A percentile compares a stretch with the other conserved stretches of the same genome.
These are phyloP conservation scores for Lasius platythorax DNA, from an alignment of 2,888 invertebrate species.

Conservation along the genomic window DNA sequence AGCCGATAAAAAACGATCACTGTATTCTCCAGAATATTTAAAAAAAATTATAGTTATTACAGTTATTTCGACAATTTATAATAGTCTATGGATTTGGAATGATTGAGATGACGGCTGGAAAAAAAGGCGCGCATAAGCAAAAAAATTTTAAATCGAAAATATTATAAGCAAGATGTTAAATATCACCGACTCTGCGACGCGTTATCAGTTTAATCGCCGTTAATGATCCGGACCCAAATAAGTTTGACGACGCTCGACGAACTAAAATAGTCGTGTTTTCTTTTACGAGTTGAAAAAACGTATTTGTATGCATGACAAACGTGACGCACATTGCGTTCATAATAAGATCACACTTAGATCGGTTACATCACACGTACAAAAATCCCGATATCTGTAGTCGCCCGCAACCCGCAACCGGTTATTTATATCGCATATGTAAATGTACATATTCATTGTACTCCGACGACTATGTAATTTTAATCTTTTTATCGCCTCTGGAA, in stretches of 20 bases:
- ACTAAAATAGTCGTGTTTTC: conserved; percentile 13
- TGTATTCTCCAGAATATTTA: conserved; percentile 20
- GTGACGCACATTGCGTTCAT: conserved; percentile 4
- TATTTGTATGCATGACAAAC: not conserved
- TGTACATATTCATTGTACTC: not conserved
- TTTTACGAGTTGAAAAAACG: not conserved
- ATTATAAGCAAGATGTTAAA: not conserved
- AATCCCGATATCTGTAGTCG: not conserved
- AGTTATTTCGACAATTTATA: not conserved
- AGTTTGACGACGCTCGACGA: not conserved
- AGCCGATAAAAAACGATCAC: not conserved
- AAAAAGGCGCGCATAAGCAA: not conserved
- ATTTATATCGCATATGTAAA: conserved; percentile 10
- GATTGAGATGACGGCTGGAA: not conserved
- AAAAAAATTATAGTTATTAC: not conserved
- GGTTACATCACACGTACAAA: conserved; percentile 3
- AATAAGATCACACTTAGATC: conserved; percentile 28
- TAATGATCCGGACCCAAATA: not conserved
- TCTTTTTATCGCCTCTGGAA: conserved; percentile 6
- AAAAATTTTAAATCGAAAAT: not conserved
- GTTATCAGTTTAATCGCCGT: conserved; percentile 23
- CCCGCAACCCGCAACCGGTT: conserved; percentile 20
- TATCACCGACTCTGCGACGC: not conserved
- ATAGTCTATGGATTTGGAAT: not conserved
- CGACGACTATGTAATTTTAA: conserved; percentile 33